These are phyloP conservation scores for Anastatus disparis DNA, from an alignment of 1,140 invertebrate genomes.

Conservation along the genomic window DNA sequence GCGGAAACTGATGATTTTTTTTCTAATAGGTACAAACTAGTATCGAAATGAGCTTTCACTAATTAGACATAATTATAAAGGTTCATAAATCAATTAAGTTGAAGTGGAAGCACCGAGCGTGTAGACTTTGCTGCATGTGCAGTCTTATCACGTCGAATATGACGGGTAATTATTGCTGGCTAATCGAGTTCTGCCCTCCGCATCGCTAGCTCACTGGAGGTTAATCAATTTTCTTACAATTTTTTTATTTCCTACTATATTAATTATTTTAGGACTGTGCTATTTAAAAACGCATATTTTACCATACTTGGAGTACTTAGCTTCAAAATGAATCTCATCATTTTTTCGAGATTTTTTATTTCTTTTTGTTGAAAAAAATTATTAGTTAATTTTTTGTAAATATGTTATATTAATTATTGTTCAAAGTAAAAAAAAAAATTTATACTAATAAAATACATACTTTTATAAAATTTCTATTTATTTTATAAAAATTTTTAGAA, in stretches of 20 bases:
- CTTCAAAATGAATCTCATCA: too few species aligned
- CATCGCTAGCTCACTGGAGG: neutral
- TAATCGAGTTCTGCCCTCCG: conserved; percentile 15
- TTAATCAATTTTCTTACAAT: conserved; percentile 16
- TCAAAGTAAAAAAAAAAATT: too few species aligned
- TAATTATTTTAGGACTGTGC: neutral
- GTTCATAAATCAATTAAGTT: conserved; percentile 22
- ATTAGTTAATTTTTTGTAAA: too few species aligned
- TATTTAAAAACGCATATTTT: neutral
- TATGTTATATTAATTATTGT: too few species aligned
- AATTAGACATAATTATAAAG: conserved; percentile 17
- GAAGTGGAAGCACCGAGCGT: too few species aligned
- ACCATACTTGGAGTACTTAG: neutral
- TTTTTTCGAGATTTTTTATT: too few species aligned
- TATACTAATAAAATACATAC: too few species aligned
- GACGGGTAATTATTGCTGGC: conserved; percentile 37
- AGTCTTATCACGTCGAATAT: conserved; percentile 36
- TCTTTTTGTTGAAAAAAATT: too few species aligned
- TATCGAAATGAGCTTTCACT: conserved; percentile 5
- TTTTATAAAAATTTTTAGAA: too few species aligned
- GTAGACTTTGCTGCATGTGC: neutral
- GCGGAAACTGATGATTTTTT: neutral
- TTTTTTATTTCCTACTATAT: neutral
- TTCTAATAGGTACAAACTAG: neutral
- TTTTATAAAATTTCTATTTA: too few species aligned